A percentile compares a stretch with the other conserved stretches of the same genome.
These are phyloP conservation scores for Crioceris asparagi DNA, from an alignment of 2,888 invertebrate species.

Conservation along the genomic window DNA sequence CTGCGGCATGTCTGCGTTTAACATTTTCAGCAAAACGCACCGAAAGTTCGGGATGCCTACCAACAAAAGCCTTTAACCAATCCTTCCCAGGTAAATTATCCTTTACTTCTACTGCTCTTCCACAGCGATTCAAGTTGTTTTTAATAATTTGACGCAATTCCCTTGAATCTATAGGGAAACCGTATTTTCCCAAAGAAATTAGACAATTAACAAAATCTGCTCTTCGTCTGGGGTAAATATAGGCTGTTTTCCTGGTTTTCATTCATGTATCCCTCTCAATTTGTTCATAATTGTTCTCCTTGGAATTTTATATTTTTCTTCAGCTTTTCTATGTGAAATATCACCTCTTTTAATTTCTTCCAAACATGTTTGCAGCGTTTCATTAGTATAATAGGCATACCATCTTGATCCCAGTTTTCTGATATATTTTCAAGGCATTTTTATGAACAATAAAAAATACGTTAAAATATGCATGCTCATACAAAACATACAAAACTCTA, in stretches of 20 bases:
- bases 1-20: conserved; percentile 11
- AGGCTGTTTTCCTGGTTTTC: conserved; percentile 8
- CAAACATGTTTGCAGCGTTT: conserved; percentile 10
- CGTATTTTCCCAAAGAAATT: conserved; percentile 5
- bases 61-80: conserved; percentile 10
- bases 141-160: conserved; percentile 10
- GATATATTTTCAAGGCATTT: conserved; percentile 8
- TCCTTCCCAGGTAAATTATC: conserved; percentile 11
- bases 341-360: conserved; percentile 8
- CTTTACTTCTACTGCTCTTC: conserved; percentile 1
- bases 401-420: conserved; percentile 8
- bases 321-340: conserved; percentile 9
- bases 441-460: conserved; percentile 6
- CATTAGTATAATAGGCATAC: conserved; percentile 10
- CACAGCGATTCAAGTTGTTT: conserved; percentile 8
- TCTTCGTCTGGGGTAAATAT: conserved; percentile 8
- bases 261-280: conserved; percentile 9
- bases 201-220: too few relatives aligned
- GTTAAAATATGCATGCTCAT: background rate
- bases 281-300: conserved; percentile 11
- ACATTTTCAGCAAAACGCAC: conserved; percentile 11
- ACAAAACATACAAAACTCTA: background rate
- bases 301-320: conserved; percentile 9
- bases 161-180: conserved; percentile 9
- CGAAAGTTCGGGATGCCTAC: conserved; percentile 7